Base-by-base conservation (phyloP, 2,888 invertebrate species). In the Epirrita christyi region DNA sequence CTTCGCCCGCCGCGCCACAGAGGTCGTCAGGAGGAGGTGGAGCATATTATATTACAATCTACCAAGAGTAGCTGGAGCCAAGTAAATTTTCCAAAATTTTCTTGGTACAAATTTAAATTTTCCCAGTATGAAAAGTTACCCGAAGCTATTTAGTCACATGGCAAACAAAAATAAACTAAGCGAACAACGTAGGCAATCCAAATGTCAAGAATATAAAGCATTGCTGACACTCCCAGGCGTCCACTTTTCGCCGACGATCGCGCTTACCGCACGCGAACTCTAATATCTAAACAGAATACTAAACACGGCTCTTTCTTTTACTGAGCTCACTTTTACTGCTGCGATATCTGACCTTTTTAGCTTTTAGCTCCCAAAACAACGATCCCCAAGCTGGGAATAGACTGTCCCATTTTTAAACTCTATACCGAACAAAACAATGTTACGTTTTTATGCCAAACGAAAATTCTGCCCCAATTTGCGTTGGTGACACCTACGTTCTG, bases 401-500 rank as follows among this genome's bases (percentile, higher is more conserved):
- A 64, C 64, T 62, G 63, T 59, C 58, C 62, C 61, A 63, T 63
- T 67, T 67, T 67, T 65, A 65, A 67, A 67, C 55, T 63, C 51
- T 45, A 48, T 61, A 62, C 69, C 64, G 58, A 70, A 75, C 75
- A 76, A 75, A 74, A 73, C 68, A 73, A 70, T 71, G 68, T 76
- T 72, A 76, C 75, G 68, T 64, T 64, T 74, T 73, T 72, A 66
- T 66, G 63, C 58, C 68, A 63, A 57, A 67, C 71, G 67, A 73
- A 74, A 76, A 76, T 73, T 68, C 66, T 66, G 71, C 62, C 73
- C 73, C 76, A 73, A 70, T 76, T 76, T 68, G 58, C 47, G 43
- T 37, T 28, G 38, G 28, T 34, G 13, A 45, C 41, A 32, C 40
- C 9, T 14, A 27, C 52, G 49, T 32, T 10, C 48, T 43, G 46